Percentiles rank a stretch among this genome's conserved stretches.
Conservation (phyloP, 2,797 vertebrate genomes). For the Gobio occitaniae region DNA sequence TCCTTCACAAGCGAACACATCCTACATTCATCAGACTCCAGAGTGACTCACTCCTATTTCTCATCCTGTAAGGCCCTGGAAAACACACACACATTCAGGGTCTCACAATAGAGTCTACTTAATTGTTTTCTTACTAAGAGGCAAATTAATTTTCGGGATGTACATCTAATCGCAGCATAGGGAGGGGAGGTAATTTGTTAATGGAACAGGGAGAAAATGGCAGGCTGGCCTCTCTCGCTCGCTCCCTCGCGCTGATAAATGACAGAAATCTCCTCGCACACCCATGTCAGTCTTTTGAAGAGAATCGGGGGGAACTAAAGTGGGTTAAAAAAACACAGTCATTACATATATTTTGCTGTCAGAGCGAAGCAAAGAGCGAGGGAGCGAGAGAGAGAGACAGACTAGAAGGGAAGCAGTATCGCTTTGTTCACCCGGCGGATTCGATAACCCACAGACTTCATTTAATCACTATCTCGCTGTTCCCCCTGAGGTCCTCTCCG, state of each 20-base stretch:
- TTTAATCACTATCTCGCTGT: slow-evolving; percentile 73
- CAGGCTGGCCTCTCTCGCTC: slow-evolving; percentile 44
- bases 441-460: slow-evolving; percentile 74
- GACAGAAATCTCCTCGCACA: slow-evolving; percentile 53
- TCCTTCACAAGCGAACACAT: slow-evolving; percentile 18
- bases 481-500: slow-evolving; percentile 57
- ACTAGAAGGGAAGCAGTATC: slow-evolving; percentile 48
- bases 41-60: slow-evolving; percentile 15
- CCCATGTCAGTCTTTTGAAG: slow-evolving; percentile 45
- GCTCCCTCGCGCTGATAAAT: slow-evolving; percentile 56
- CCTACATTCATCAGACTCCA: slow-evolving; percentile 37
- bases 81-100: slow-evolving; percentile 1
- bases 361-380: slow-evolving; percentile 36
- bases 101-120: slow-evolving; percentile 48
- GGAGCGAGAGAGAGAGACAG: slow-evolving; percentile 41
- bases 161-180: slow-evolving; percentile 69
- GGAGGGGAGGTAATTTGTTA: slow-evolving; percentile 78
- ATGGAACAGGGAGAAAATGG: slow-evolving; percentile 74
- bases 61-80: slow-evolving; percentile 22
- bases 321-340: slow-evolving; percentile 70
- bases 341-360: slow-evolving; percentile 73
- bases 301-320: slow-evolving; percentile 60
- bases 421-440: slow-evolving; percentile 68
- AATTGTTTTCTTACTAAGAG: slow-evolving; percentile 51
- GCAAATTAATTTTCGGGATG: slow-evolving; percentile 70